Evolutionary conservation across 2,113 vertebrate genomes (phyloP), one percentile per base, ranked within the genome.

Genomic region (Semicossyphus pulcher): DNA sequence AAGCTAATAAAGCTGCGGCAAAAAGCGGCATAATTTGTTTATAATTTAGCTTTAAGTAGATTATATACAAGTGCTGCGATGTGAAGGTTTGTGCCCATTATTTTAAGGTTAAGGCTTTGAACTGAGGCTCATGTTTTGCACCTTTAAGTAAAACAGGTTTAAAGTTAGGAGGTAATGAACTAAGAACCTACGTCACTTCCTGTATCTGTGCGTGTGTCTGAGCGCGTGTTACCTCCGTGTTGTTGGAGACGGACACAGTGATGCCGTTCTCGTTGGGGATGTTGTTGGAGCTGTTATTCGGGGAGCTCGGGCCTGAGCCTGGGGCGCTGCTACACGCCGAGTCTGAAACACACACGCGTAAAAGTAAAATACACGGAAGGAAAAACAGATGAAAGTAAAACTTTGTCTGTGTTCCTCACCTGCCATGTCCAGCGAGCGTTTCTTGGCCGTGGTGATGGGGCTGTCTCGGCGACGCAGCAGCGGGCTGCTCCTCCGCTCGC

Each of bases 221-320:
- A 47, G 71, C 31, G 71, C 31, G 28, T 10, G 53, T 67, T 87
- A 98, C 97, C 95, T 98, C 96, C 0, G 93, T 86, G 23, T 92
- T 95, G 85, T 95, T 88, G 77, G 93, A 94, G 68, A 95, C 78
- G 0, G 95, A 84, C 42, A 94, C 93, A 0, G 92, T 49, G 45
- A 96, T 94, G 78, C 96, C 96, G 0, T 99, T 98, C 89, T 99
- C 97, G 0, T 94, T 42, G 75, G 95, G 95, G 86, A 96, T 95
- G 79, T 95, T 96, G 87, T 95, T 95, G 72, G 96, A 97, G 92
- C 96, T 98, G 94, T 97, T 99, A 91, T 97, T 98, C 2, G 97
- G 97, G 48, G 97, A 99, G 89, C 97, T 99, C 39, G 97, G 97
- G 15, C 96, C 97, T 1, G 97, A 99, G 73, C 97, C 97, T 0